Conservation (phyloP, 1,140 invertebrate species). For the Papilio dardanus region DNA sequence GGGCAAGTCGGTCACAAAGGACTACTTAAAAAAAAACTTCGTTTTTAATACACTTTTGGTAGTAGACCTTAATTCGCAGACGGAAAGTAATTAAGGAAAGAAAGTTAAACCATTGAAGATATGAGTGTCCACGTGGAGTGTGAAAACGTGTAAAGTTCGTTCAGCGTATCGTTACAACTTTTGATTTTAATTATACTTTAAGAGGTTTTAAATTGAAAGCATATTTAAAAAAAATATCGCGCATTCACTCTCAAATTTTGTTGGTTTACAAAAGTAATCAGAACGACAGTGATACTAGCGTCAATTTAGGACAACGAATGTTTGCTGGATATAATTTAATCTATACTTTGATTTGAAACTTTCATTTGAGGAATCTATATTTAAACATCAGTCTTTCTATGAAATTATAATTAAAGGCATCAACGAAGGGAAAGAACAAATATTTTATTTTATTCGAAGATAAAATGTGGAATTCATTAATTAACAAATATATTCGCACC, state of each 20-base stretch:
- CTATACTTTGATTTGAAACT: no score
- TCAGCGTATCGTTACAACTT: not conserved
- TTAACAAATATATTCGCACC: not conserved
- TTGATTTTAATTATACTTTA: constrained; percentile 6
- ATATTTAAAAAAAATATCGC: not conserved
- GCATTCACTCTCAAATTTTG: not conserved
- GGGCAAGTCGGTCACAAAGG: constrained; percentile 61
- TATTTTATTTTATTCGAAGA: not conserved
- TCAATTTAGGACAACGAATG: not conserved
- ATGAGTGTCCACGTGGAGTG: constrained; percentile 8
- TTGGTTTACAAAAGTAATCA: not conserved
- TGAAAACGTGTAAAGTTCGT: not conserved
- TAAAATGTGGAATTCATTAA: not conserved
- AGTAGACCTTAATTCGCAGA: constrained; percentile 54
- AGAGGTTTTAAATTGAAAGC: constrained; percentile 7
- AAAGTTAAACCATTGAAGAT: constrained; percentile 48
- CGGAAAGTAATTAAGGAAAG: constrained; percentile 61
- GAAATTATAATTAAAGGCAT: no score
- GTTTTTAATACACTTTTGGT: constrained; percentile 41
- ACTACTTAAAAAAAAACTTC: constrained; percentile 53
- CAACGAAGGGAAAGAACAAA: not conserved
- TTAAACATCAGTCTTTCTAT: not conserved
- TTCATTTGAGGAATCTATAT: not conserved
- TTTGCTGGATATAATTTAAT: no score
- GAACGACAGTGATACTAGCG: not conserved